Evolutionary conservation across 2,113 vertebrate species (phyloP).

Genomic region (Kryptolebias marmoratus): DNA sequence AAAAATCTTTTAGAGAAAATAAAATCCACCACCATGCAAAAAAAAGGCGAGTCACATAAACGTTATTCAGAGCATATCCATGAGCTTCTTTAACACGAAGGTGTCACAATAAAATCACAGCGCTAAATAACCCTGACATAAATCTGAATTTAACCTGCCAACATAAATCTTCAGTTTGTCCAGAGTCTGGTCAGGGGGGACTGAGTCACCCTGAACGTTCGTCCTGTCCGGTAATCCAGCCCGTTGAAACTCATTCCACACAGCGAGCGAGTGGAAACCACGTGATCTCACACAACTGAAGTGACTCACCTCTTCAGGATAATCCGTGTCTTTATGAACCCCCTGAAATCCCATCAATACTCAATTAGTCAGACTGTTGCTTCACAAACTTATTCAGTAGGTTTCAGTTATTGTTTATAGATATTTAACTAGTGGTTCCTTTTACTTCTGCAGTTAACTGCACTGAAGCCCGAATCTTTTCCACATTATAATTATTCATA

Average conservation of each 20-base stretch:
- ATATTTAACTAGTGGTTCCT: too few species aligned
- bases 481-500: too few species aligned
- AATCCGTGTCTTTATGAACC: constrained; percentile 10
- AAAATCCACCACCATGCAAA: too few species aligned
- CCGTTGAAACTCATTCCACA: constrained; percentile 54
- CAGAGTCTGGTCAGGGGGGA: constrained; percentile 47
- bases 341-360: background rate
- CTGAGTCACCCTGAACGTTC: constrained; percentile 63
- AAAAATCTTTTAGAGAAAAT: too few species aligned
- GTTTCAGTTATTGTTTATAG: too few species aligned
- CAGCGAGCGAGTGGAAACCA: constrained; percentile 26
- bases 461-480: too few species aligned
- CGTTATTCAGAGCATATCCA: too few species aligned
- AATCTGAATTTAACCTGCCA: background rate
- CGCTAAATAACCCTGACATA: background rate
- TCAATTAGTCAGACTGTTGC: constrained; percentile 2
- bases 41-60: too few species aligned
- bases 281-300: constrained; percentile 18
- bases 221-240: constrained; percentile 48
- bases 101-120: too few species aligned
- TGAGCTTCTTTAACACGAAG: too few species aligned
- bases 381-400: background rate
- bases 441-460: too few species aligned
- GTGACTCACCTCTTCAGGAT: constrained; percentile 55
- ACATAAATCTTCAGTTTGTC: constrained; percentile 5